Conservation (phyloP, 2,888 invertebrate genomes). For the Caenorhabditis wallacei region DNA sequence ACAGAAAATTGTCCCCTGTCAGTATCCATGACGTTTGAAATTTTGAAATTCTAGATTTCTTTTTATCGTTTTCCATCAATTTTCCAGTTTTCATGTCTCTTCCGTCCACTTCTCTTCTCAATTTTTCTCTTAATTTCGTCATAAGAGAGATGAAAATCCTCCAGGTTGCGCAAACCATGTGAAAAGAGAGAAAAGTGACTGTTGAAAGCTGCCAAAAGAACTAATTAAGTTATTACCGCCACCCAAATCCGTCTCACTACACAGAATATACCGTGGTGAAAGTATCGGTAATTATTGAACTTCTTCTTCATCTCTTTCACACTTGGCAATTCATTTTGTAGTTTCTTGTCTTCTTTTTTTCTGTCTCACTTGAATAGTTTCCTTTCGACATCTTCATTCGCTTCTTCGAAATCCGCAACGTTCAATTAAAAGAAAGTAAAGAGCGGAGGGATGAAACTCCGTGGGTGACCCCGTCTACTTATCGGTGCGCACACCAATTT, state of each 20-base stretch:
- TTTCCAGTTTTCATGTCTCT: not conserved
- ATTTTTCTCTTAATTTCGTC: slow-evolving; percentile 1
- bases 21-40: not conserved
- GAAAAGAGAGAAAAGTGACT: not conserved
- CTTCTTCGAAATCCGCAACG: slow-evolving; percentile 37
- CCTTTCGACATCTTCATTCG: slow-evolving; percentile 1
- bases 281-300: slow-evolving; percentile 49
- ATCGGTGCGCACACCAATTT: slow-evolving; percentile 61
- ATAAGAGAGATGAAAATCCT: not conserved
- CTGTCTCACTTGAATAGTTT: not conserved
- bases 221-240: slow-evolving; percentile 60
- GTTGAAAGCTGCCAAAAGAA: slow-evolving; percentile 43
- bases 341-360: slow-evolving; percentile 5
- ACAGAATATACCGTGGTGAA: slow-evolving; percentile 35
- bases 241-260: slow-evolving; percentile 53
- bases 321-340: slow-evolving; percentile 18
- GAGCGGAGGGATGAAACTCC: slow-evolving; percentile 49
- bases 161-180: slow-evolving; percentile 43
- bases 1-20: not conserved
- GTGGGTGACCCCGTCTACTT: slow-evolving; percentile 50
- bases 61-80: not conserved
- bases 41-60: not conserved
- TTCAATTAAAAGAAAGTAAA: slow-evolving; percentile 40
- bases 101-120: not conserved
- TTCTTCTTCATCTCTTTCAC: slow-evolving; percentile 9